Evolutionary conservation across 2,888 invertebrate genomes (phyloP).

Genomic region (Papilio protenor): DNA sequence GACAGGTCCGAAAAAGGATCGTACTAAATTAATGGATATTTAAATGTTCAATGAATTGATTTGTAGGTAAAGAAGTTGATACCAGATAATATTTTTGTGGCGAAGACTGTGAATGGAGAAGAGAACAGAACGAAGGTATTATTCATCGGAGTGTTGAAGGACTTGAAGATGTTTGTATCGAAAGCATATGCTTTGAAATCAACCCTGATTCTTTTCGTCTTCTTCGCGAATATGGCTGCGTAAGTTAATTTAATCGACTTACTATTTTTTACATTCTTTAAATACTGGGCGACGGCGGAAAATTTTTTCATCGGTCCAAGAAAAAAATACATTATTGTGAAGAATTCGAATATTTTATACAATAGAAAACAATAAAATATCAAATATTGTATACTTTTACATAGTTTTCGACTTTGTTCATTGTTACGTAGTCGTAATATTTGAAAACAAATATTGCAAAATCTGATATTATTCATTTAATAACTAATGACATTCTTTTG

Average conservation of each 20-base stretch:
- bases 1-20: neutral
- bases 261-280: neutral
- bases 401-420: too few relatives aligned
- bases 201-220: slow-evolving; percentile 71
- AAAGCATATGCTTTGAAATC: slow-evolving; percentile 73
- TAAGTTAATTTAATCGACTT: slow-evolving; percentile 55
- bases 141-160: slow-evolving; percentile 71
- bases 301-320: too few relatives aligned
- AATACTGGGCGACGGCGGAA: neutral
- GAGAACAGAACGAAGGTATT: slow-evolving; percentile 69
- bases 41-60: neutral
- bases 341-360: too few relatives aligned
- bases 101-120: slow-evolving; percentile 64
- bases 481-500: too few relatives aligned
- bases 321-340: too few relatives aligned
- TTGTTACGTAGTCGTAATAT: too few relatives aligned
- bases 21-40: neutral
- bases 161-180: slow-evolving; percentile 73
- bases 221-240: slow-evolving; percentile 82
- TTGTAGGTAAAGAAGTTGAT: slow-evolving; percentile 74
- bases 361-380: too few relatives aligned
- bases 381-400: too few relatives aligned
- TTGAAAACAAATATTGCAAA: too few relatives aligned
- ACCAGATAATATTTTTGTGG: slow-evolving; percentile 69
- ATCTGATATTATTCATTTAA: too few relatives aligned